Conservation (phyloP, 2,113 vertebrate genomes). For the Ariopsis seemanni region DNA sequence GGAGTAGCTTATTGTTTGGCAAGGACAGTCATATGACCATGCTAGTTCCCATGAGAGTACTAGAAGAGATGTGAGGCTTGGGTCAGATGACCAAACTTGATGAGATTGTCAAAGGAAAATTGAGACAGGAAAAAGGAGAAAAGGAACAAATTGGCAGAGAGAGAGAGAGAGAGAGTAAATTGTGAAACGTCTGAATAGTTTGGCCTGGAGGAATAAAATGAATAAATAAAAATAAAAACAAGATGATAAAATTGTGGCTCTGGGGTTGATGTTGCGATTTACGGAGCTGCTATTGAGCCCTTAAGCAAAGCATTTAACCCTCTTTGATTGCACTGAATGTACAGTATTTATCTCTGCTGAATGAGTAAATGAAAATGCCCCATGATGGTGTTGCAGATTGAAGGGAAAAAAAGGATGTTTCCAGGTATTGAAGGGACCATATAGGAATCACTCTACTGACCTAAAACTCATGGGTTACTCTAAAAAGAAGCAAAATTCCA, state of each 20-base stretch:
- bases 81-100: conserved; percentile 67
- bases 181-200: conserved; percentile 47
- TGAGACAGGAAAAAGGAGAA: conserved; percentile 4
- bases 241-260: not conserved
- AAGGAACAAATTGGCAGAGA: not conserved
- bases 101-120: conserved; percentile 56
- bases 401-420: not conserved
- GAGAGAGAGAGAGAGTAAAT: conserved; percentile 31
- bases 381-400: not conserved
- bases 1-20: conserved; percentile 59
- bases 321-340: not conserved
- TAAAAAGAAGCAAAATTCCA: conserved; percentile 28
- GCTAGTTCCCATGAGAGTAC: conserved; percentile 51
- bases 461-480: conserved; percentile 37
- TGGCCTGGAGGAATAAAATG: conserved; percentile 6
- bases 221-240: conserved; percentile 30
- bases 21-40: conserved; percentile 59
- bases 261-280: conserved; percentile 4
- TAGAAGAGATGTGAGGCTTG: conserved; percentile 46
- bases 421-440: not conserved
- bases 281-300: not conserved
- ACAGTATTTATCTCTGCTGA: not conserved
- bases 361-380: not conserved
- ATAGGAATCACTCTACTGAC: conserved; percentile 14
- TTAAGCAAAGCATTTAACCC: not conserved